A percentile compares a stretch with the other conserved stretches of the same genome.
Conservation (phyloP, 2,797 vertebrate species). For the Rallus crepitans region DNA sequence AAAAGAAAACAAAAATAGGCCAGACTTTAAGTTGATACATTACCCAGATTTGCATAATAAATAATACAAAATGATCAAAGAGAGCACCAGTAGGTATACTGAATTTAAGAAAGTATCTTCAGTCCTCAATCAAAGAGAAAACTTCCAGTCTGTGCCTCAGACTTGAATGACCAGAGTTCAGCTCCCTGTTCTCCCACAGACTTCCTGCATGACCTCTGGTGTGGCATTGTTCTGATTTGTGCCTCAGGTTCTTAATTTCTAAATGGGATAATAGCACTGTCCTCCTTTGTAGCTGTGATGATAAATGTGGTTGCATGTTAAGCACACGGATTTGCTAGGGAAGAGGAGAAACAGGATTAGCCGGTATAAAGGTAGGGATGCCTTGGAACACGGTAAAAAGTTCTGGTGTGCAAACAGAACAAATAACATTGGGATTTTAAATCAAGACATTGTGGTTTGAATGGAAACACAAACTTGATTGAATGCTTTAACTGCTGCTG, state of each 20-base stretch:
- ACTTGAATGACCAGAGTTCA: neutral
- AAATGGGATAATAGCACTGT: conserved; percentile 20
- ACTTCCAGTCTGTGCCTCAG: neutral
- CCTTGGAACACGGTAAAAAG: neutral
- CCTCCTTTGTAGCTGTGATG: neutral
- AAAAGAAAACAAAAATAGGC: neutral
- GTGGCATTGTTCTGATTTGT: neutral
- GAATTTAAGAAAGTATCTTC: neutral
- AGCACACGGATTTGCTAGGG: neutral
- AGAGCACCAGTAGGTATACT: neutral
- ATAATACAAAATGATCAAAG: neutral
- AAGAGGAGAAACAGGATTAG: neutral
- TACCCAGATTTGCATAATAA: neutral
- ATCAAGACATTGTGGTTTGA: neutral
- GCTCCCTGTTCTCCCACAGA: conserved; percentile 24
- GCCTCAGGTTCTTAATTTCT: neutral
- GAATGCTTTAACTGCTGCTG: neutral
- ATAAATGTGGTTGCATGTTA: neutral
- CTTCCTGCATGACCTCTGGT: conserved; percentile 38
- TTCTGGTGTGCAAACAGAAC: neutral
- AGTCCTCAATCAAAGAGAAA: neutral
- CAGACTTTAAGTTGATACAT: neutral
- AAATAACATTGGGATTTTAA: neutral
- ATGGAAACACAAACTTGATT: neutral
- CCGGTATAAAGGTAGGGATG: neutral